phyloP scores from a whole-genome alignment of 2,888 invertebrate species.

The Limnephilus marmoratus region DNA sequence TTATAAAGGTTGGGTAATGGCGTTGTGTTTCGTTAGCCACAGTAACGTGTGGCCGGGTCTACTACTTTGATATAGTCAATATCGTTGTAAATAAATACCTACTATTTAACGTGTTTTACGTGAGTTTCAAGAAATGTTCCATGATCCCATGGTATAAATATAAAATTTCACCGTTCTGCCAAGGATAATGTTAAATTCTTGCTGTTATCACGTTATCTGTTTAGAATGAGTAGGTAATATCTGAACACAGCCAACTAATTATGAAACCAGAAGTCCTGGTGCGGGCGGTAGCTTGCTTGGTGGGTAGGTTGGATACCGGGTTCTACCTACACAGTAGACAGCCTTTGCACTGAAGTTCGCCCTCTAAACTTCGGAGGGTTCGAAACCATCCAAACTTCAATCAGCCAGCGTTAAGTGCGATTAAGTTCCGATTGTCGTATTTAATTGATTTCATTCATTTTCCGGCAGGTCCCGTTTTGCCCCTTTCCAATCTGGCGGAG shows the following conservation, averaged over 20 bases:
- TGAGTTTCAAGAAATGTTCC: too few species aligned
- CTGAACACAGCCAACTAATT: conserved; percentile 21
- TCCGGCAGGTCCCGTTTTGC: conserved; percentile 41
- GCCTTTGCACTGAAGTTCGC: conserved; percentile 41
- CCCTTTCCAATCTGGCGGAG: neutral
- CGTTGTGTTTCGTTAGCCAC: too few species aligned
- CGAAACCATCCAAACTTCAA: conserved; percentile 60
- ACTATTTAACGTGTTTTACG: too few species aligned
- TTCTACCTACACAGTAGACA: neutral
- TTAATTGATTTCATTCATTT: conserved; percentile 67
- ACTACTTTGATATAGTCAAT: too few species aligned
- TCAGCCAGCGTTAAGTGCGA: conserved; percentile 64
- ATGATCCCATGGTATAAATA: too few species aligned
- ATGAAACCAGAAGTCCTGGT: conserved; percentile 15
- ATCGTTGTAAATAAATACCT: too few species aligned
- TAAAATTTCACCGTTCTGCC: too few species aligned
- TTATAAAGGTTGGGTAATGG: too few species aligned
- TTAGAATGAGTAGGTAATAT: neutral
- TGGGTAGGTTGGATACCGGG: neutral
- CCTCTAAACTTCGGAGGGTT: conserved; percentile 38
- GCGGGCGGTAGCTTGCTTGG: neutral
- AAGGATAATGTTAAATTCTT: neutral
- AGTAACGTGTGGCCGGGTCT: too few species aligned
- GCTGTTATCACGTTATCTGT: neutral
- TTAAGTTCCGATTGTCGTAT: conserved; percentile 65